Conservation (phyloP, 2,113 vertebrate genomes). For the Percina caprodes region DNA sequence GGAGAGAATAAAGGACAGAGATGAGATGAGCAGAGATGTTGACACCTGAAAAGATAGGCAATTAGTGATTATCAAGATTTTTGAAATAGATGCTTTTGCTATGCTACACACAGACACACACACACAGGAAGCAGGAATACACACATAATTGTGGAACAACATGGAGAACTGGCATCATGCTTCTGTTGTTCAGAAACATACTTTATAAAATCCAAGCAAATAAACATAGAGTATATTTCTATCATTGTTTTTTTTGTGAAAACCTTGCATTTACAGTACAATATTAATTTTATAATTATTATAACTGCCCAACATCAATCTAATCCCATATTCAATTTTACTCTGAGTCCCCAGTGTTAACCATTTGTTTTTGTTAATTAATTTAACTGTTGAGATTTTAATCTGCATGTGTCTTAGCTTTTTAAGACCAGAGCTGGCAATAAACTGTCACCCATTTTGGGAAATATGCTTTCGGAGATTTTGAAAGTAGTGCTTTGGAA, state of each 20-base stretch:
- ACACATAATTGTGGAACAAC: not conserved
- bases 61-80: conserved; percentile 28
- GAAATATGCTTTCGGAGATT: too few relatives aligned
- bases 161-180: conserved; percentile 25
- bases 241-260: not conserved
- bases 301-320: not conserved
- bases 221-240: not conserved
- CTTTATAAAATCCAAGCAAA: not conserved
- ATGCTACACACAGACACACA: too few relatives aligned
- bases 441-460: too few relatives aligned
- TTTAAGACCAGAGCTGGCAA: too few relatives aligned
- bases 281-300: too few relatives aligned
- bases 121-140: not conserved
- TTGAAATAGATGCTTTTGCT: not conserved
- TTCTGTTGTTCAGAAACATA: not conserved
- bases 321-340: too few relatives aligned
- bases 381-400: not conserved
- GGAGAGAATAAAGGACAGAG: conserved; percentile 46
- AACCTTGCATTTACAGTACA: too few relatives aligned
- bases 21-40: conserved; percentile 29
- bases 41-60: conserved; percentile 25
- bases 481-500: too few relatives aligned
- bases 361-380: not conserved
- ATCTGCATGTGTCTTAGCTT: not conserved
- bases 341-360: too few relatives aligned